These are phyloP conservation scores for Sepiola atlantica DNA, from an alignment of 2,888 invertebrate genomes.

Conservation along the genomic window DNA sequence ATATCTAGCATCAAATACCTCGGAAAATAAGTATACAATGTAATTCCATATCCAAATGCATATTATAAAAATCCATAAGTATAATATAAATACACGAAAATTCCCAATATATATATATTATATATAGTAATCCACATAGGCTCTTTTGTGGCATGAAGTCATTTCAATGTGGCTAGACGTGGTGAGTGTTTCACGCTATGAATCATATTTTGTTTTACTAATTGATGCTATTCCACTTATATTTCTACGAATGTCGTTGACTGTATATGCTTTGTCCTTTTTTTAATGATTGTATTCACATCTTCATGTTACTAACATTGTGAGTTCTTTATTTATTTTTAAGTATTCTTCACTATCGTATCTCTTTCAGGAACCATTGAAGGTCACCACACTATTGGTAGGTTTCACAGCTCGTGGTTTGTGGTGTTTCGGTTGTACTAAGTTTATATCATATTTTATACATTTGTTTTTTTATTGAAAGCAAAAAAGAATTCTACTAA, in stretches of 20 bases:
- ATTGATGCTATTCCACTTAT: neutral
- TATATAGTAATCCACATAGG: neutral
- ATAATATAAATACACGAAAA: too few relatives aligned
- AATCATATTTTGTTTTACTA: neutral
- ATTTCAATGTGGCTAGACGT: neutral
- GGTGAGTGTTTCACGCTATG: neutral
- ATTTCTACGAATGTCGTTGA: neutral
- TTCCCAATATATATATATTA: neutral
- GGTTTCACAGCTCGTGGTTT: conserved; percentile 45
- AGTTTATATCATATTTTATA: conserved; percentile 42
- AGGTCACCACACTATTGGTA: conserved; percentile 48
- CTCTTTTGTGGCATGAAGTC: neutral
- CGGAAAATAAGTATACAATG: too few relatives aligned
- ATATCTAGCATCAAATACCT: too few relatives aligned
- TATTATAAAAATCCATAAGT: too few relatives aligned
- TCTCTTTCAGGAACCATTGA: conserved; percentile 47
- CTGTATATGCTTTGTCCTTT: neutral
- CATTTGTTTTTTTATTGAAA: neutral
- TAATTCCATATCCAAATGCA: too few relatives aligned
- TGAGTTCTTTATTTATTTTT: neutral
- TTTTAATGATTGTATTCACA: neutral
- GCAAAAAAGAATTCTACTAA: neutral
- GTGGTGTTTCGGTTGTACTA: conserved; percentile 47
- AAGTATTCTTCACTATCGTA: conserved; percentile 20
- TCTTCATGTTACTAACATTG: neutral